Evolutionary conservation across 2,113 vertebrate genomes (phyloP), one percentile per base, ranked within the genome.

Genomic region (Odocoileus virginianus): DNA sequence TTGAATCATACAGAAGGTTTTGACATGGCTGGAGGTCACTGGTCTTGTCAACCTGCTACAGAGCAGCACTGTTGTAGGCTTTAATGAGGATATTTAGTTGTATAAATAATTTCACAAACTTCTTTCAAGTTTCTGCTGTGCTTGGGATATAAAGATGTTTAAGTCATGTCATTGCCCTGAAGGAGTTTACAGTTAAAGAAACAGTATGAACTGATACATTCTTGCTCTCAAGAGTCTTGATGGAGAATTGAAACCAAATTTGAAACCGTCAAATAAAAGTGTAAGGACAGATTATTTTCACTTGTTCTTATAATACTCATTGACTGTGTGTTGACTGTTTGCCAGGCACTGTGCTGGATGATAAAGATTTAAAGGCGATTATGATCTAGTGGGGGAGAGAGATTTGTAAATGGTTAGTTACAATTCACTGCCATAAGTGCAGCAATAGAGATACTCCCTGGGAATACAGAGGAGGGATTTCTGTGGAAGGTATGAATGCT

Each of bases 171-270:
- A n/a, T 90, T 95, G 25, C 43, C 57, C 81, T 94, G 36, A 96
- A 89, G 71, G 71, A 85, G 57, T 94, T 97, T 84, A 83, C n/a
- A 94, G 5, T 89, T 47, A 94, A 87, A 76, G 71, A 76, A 95
- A 91, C 57, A 96, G 30, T 89, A 40, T 92, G 50, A 92, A 96
- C 54, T 85, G 74, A 74, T 82, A 85, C 19, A 84, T 89, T 17
- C 50, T 25, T 79, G 52, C 36, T 89, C 23, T 96, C 19, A 92
- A 85, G 57, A 67, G 30, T 82, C 60, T 89, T 92, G 79, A 71
- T 96, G 54, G 86, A 96, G 74, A 92, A 61, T 71, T 97, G 81
- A 92, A 97, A 94, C 36, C 90, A 58, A 91, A 76, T 95, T 97
- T 91, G 64, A 96, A 97, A 83, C 45, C 3, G 76, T 93, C 79